Percentiles rank a stretch among this genome's conserved stretches.
These are phyloP conservation scores for Epirrhoe tristata DNA, from an alignment of 2,888 invertebrate genomes.

Conservation along the genomic window DNA sequence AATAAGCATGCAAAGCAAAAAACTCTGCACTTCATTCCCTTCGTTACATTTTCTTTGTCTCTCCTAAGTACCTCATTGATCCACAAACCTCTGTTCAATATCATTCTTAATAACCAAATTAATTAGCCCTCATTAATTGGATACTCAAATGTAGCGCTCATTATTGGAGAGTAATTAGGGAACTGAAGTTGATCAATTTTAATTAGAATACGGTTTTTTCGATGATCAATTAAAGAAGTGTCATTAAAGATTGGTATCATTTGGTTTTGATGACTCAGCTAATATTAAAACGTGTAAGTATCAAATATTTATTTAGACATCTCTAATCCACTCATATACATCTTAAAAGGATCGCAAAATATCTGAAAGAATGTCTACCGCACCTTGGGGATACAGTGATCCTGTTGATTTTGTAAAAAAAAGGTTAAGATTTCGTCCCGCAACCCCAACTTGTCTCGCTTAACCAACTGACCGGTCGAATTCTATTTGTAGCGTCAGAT, in stretches of 20 bases:
- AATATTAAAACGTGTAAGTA: no score
- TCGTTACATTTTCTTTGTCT: slow-evolving; percentile 13
- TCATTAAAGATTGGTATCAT: neutral
- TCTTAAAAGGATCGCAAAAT: no score
- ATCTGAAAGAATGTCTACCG: no score
- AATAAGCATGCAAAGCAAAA: neutral
- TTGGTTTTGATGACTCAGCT: no score
- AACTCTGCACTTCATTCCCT: slow-evolving; percentile 1
- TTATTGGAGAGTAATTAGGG: slow-evolving; percentile 40
- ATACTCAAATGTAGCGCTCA: slow-evolving; percentile 40
- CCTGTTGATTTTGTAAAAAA: no score
- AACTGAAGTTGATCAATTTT: slow-evolving; percentile 23
- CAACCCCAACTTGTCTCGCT: no score
- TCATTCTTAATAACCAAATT: slow-evolving; percentile 41
- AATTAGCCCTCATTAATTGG: slow-evolving; percentile 41
- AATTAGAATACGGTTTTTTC: slow-evolving; percentile 34
- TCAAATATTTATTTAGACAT: no score
- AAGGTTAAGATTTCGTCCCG: no score
- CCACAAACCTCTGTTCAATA: slow-evolving; percentile 40
- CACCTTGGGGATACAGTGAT: no score
- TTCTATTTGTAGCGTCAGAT: neutral
- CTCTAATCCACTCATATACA: no score
- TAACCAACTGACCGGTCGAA: no score
- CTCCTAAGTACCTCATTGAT: slow-evolving; percentile 30
- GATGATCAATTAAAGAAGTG: slow-evolving; percentile 20